Evolutionary conservation across 2,888 invertebrate genomes (phyloP), one percentile per base, ranked within the genome.

Genomic region (Tetranychus piercei): DNA sequence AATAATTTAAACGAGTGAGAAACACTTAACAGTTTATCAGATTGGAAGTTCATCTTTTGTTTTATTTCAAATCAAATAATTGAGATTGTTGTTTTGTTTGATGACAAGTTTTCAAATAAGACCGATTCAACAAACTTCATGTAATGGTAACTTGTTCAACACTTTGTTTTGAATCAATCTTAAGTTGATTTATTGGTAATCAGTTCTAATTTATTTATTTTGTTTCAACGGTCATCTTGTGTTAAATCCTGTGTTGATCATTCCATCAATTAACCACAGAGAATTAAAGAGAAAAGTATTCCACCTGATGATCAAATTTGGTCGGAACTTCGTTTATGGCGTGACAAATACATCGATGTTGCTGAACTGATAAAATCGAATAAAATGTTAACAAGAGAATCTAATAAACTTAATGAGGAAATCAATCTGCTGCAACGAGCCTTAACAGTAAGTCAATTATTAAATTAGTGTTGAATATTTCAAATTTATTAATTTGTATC

Each of bases 281-380:
- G 75, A 72, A 85, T 89, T 77, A 85, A 87, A 8, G 86, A 87
- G 77, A 85, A 88, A 73, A 86, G 88, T 9, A 85, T 86, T 23
- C 85, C 87, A 77, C 85, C 87, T 74, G 88, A 88, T 65, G 84
- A 78, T 23, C 44, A 85, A 76, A 85, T 90, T 11, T 83, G 86
- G 75, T 84, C 83, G 77, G 91, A 92, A 82, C 85, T 92, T 76
- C 87, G 88, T 76, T 87, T 87, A 77, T 92, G 91, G 85, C 88
- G 89, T 78, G 88, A 88, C 76, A 88, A 89, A 78, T 87, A 89
- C 80, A 88, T 91, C 72, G 91, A 93, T 80, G 88, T 92, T 65
- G 89, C 90, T 78, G 88, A 75, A 44, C 20, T 20, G 11, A n/a
- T 69, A 1, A 69, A 69, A 22, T 23, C 20, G 11, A 69, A 69